Evolutionary conservation across 2,113 vertebrate species (phyloP).

Genomic region (Mustelus asterias): DNA sequence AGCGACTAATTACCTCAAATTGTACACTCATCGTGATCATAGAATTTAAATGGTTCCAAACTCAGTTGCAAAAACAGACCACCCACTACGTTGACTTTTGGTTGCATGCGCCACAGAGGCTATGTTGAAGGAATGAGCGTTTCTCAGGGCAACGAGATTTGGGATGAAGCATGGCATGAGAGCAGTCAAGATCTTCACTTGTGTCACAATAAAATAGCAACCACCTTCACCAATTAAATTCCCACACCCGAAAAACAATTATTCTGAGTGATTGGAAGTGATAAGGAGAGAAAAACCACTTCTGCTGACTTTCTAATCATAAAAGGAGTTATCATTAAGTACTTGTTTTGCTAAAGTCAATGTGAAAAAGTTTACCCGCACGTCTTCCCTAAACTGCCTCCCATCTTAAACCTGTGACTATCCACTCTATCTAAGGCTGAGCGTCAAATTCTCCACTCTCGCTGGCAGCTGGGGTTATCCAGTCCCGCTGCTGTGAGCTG

Average conservation of each 20-base stretch:
- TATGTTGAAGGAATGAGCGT: not conserved
- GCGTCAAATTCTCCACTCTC: no score
- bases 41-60: constrained; percentile 11
- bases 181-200: not conserved
- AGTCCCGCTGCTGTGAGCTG: no score
- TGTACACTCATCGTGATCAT: not conserved
- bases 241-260: not conserved
- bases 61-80: not conserved
- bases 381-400: no score
- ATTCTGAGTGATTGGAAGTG: not conserved
- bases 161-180: not conserved
- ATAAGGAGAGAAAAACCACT: not conserved
- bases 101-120: not conserved
- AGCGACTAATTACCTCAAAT: not conserved
- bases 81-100: constrained; percentile 18
- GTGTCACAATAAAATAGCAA: not conserved
- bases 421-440: no score
- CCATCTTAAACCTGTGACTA: no score
- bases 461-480: no score
- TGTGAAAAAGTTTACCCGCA: no score
- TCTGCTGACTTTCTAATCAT: not conserved
- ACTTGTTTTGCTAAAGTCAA: not conserved
- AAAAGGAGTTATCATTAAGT: not conserved
- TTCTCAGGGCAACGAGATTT: not conserved
- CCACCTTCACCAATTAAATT: not conserved